Base-by-base conservation (phyloP, 2,888 invertebrate species). In the Drosophila vallismaia region DNA sequence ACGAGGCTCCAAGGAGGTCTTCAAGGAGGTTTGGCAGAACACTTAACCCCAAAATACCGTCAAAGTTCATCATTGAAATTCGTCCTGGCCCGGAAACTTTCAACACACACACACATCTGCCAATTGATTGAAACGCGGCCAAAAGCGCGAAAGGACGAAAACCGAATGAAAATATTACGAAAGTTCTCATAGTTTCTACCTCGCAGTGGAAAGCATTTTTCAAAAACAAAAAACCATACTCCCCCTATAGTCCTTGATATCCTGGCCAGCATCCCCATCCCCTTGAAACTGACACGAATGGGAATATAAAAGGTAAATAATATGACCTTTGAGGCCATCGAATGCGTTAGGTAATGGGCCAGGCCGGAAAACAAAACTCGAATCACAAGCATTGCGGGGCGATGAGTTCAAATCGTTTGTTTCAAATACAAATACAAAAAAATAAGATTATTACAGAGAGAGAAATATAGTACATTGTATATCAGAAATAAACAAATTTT, bases 241-340 rank as follows among this genome's bases (percentile, higher is more conserved):
- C 19, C 19, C 19, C 19, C 19, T 1, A 19, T 19, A 19, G 19
- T 19, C 19, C 19, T 19, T 19, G 4, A 6, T 24, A 46, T 31
- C 14, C 1, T 9, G 4, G 14, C 38, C 6, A 10, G 9, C 9
- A 38, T 7, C 29, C 19, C 48, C 26, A 50, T 38, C 50, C 46
- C 36, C 14, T 28, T 40, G 54, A 26, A 53, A 45, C 76, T 54
- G 77, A 58, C 77, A 71, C 80, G 82, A 83, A 86, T 82, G 79
- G 82, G 85, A 82, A 85, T 87, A 85, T 82, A 85, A 85, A 85
- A 87, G 87, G 85, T 85, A 85, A 85, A 84, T 85, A 85, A 86
- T 85, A 87, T 85, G 85, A 85, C 85, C 85, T 85, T 74, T 80
- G 85, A 85, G 85, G 87, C 85, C 87, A 83, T 86, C 85, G 79